Conservation (phyloP, 1,140 invertebrate genomes). For the Drosophila sechellia region DNA sequence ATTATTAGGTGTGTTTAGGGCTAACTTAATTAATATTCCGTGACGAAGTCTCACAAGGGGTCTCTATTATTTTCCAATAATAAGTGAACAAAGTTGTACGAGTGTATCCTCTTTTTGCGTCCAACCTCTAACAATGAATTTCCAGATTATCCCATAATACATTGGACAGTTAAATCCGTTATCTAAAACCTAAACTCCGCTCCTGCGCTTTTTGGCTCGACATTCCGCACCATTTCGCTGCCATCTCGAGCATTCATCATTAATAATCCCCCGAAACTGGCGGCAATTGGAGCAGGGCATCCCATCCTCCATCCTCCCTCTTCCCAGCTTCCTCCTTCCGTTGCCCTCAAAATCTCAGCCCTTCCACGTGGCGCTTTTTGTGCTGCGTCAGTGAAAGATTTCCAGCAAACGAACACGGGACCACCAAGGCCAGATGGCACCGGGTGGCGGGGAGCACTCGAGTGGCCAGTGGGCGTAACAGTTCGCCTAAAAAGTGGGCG, state of each 20-base stretch:
- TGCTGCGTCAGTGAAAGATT: slow-evolving; percentile 81
- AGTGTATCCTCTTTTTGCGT: too few relatives aligned
- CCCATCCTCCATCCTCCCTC: too few relatives aligned
- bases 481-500: slow-evolving; percentile 75
- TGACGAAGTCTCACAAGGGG: too few relatives aligned
- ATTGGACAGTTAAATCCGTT: slow-evolving; percentile 13
- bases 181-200: slow-evolving; percentile 23
- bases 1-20: neutral
- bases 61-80: neutral
- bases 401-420: slow-evolving; percentile 45
- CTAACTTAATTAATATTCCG: too few relatives aligned
- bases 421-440: neutral
- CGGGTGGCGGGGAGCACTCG: slow-evolving; percentile 11
- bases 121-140: slow-evolving; percentile 16
- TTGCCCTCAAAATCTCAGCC: slow-evolving; percentile 14
- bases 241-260: slow-evolving; percentile 81
- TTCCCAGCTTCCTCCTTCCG: neutral
- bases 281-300: slow-evolving; percentile 46
- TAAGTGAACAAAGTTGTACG: neutral
- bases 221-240: slow-evolving; percentile 79
- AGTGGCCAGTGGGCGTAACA: slow-evolving; percentile 75
- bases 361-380: slow-evolving; percentile 63
- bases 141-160: slow-evolving; percentile 16
- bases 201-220: slow-evolving; percentile 34
- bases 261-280: slow-evolving; percentile 68